These are phyloP conservation scores for Alcedo quadribrachys DNA, from an alignment of 2,797 vertebrate species.

Conservation along the genomic window DNA sequence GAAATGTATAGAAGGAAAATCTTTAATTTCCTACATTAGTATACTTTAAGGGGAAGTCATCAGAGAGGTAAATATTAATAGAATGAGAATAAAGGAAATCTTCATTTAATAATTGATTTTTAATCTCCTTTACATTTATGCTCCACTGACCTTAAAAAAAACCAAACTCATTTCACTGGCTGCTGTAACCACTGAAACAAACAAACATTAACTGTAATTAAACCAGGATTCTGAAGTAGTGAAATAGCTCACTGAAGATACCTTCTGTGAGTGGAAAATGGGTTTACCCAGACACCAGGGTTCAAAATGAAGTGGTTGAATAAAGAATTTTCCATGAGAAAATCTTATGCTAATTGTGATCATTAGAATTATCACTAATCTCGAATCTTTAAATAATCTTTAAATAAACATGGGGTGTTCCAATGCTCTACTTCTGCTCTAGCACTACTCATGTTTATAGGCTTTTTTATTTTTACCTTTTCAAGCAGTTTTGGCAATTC, in stretches of 20 bases:
- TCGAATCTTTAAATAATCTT: not conserved
- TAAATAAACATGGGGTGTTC: not conserved
- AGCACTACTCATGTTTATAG: not conserved
- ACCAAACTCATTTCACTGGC: not conserved
- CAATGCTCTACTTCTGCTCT: not conserved
- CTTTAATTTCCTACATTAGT: conserved; percentile 5
- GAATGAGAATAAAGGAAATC: conserved; percentile 11
- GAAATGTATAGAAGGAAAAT: not conserved
- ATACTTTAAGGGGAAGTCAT: conserved; percentile 2
- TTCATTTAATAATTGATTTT: conserved; percentile 40
- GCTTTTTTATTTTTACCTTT: not conserved
- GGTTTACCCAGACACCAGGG: not conserved
- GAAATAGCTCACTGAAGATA: not conserved
- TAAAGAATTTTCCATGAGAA: not conserved
- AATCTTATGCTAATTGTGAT: not conserved
- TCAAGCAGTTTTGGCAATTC: not conserved
- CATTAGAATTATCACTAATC: not conserved
- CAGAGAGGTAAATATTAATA: not conserved
- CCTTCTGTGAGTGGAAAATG: not conserved
- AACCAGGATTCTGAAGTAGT: not conserved
- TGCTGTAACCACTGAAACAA: not conserved
- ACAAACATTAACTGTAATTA: conserved; percentile 15
- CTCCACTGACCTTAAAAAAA: not conserved
- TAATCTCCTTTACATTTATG: conserved; percentile 34
- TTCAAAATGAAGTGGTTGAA: not conserved